Conservation (phyloP, 2,888 invertebrate genomes). For the Pachliopta kotzebuea region DNA sequence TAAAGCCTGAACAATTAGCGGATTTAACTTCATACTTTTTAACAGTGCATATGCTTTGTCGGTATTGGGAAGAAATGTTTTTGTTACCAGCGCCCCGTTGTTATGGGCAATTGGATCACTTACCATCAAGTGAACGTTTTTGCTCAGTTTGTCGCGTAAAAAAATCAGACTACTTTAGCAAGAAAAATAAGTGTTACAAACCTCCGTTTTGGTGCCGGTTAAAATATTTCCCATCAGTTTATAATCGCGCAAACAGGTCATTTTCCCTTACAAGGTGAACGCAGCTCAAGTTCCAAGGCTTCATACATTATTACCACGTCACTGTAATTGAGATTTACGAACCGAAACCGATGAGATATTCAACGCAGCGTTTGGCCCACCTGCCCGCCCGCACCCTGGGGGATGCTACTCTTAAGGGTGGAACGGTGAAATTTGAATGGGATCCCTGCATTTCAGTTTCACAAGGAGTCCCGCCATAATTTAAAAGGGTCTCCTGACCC, state of each 20-base stretch:
- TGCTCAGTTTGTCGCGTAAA: too few species aligned
- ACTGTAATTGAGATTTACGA: conserved; percentile 26
- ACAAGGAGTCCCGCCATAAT: conserved; percentile 7
- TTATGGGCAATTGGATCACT: too few species aligned
- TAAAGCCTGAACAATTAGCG: too few species aligned
- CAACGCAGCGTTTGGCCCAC: conserved; percentile 8
- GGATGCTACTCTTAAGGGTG: conserved; percentile 12
- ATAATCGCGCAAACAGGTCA: background rate
- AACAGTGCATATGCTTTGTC: too few species aligned
- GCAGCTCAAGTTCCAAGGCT: conserved; percentile 2
- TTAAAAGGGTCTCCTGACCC: conserved; percentile 4
- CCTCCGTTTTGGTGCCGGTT: too few species aligned
- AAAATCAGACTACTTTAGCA: too few species aligned
- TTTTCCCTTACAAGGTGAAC: background rate
- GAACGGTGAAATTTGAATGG: conserved; percentile 14
- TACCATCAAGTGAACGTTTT: too few species aligned
- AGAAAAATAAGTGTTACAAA: too few species aligned
- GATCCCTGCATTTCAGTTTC: conserved; percentile 10
- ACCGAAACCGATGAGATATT: conserved; percentile 22
- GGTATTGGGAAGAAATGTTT: too few species aligned
- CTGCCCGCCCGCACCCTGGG: conserved; percentile 1
- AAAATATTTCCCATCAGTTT: too few species aligned
- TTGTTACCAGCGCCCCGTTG: too few species aligned
- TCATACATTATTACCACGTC: conserved; percentile 22
- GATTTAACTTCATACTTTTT: too few species aligned